Percentiles rank a stretch among this genome's conserved stretches.
These are phyloP conservation scores for Phataginus tricuspis DNA, from an alignment of 2,797 vertebrate species.

Conservation along the genomic window DNA sequence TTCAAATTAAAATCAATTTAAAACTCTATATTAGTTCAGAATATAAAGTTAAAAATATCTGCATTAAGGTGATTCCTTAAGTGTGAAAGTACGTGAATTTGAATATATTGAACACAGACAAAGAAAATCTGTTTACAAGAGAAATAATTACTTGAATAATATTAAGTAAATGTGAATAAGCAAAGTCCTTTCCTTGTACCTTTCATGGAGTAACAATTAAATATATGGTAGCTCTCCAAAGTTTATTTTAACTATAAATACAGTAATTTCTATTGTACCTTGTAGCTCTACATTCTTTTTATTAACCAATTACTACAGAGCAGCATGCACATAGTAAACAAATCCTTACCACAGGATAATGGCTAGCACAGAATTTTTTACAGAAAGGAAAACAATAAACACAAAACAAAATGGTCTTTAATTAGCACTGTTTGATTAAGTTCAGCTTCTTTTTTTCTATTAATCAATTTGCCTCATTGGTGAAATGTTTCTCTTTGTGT, in stretches of 20 bases:
- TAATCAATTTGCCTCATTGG: neutral
- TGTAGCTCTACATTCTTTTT: neutral
- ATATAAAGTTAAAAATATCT: neutral
- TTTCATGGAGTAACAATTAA: neutral
- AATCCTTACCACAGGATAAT: neutral
- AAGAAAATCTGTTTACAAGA: neutral
- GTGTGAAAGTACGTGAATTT: neutral
- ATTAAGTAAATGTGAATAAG: neutral
- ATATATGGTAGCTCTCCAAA: neutral
- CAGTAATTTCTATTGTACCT: neutral
- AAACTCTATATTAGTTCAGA: neutral
- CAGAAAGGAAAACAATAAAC: neutral
- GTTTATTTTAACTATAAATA: constrained; percentile 4
- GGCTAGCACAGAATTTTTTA: neutral
- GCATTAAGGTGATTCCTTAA: neutral
- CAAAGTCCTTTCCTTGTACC: neutral
- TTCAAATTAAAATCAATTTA: neutral
- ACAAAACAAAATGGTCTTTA: neutral
- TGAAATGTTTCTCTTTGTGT: neutral
- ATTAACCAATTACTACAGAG: neutral
- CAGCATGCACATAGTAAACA: neutral
- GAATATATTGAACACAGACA: neutral
- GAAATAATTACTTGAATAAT: neutral
- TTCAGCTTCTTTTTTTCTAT: neutral
- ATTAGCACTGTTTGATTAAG: neutral